phyloP scores from a whole-genome alignment of 2,888 invertebrate species.

The Dicroscelio sp. region DNA sequence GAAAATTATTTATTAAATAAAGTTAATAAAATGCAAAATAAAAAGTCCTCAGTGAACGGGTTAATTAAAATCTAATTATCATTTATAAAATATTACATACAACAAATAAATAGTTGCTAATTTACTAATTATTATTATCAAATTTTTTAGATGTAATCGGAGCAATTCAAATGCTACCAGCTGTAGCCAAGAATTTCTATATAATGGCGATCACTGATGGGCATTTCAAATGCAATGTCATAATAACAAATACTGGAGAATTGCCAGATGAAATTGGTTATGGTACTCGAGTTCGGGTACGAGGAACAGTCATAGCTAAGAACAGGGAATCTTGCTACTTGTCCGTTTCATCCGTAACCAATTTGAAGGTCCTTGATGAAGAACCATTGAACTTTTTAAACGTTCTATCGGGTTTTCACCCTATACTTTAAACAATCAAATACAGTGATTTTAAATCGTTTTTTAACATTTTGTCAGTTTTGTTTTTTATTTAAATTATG shows the following conservation, averaged over 20 bases:
- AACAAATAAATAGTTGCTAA: neutral
- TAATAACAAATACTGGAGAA: neutral
- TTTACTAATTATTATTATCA: neutral
- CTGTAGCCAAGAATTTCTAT: neutral
- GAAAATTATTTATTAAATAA: no score
- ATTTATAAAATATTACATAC: neutral
- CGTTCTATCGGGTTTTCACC: neutral
- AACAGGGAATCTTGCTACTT: neutral
- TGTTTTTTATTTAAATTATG: no score
- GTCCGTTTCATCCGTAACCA: neutral
- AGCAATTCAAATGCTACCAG: neutral
- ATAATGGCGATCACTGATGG: slow-evolving; percentile 7
- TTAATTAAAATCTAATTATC: no score
- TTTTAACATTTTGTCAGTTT: no score
- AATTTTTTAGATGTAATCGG: slow-evolving; percentile 3
- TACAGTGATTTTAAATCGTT: no score
- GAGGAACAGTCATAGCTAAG: neutral
- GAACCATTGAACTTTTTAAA: neutral
- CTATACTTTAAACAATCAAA: neutral
- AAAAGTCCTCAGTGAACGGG: no score
- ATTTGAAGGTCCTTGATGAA: neutral
- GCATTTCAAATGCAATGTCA: neutral
- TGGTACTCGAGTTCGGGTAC: neutral
- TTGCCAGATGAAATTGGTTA: neutral
- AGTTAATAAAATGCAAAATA: no score